Evolutionary conservation across 2,888 invertebrate genomes (phyloP), one percentile per base, ranked within the genome.

Genomic region (Nemurella pictetii): DNA sequence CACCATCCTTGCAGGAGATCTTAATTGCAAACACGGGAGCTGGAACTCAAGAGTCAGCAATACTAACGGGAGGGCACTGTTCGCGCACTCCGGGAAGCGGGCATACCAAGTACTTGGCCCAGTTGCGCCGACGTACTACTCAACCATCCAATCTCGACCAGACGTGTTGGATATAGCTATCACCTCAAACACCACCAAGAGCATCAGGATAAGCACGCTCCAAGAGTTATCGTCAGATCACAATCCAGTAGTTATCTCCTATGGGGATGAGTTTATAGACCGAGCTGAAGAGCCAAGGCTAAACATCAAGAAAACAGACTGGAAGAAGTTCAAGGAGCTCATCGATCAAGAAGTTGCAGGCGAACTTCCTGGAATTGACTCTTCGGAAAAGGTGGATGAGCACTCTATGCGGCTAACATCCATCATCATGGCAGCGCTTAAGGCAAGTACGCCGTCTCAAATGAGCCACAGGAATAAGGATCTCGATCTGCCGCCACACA

Each of bases 1-100:
- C 28, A 83, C 83, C 2, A 27, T 83, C n/a, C 35, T 77, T 0
- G 83, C 83, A 0, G 83, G 83, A 0, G 83, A 83, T 25, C 77
- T 75, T 26, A 83, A 74, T 12, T 74, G 75, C 7, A 83, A 83
- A 15, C 75, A 83, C 26, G 9, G 28, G 0, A 20, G 0, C 20
- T 83, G 83, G 83, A 28, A 83, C 25, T 74, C 83, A 0, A 3
- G n/a, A 9, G 4, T 20, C 0, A 0, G 25, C 12, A 77, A 84
- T 27, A 27, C 35, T 35, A 35, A 27, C 12, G 78, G 84, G 0
- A 4, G 32, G 0, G 0, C 3, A 1, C 80, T 84, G 0, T 12
- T 25, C 2, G 0, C 28, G 15, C 80, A 80, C 20, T 30, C 15
- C 32, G 7, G 4, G 5, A 5, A 5, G 20, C 29, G 80, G 4